phyloP scores from a whole-genome alignment of 2,888 invertebrate genomes.

The Tinea pellionella region DNA sequence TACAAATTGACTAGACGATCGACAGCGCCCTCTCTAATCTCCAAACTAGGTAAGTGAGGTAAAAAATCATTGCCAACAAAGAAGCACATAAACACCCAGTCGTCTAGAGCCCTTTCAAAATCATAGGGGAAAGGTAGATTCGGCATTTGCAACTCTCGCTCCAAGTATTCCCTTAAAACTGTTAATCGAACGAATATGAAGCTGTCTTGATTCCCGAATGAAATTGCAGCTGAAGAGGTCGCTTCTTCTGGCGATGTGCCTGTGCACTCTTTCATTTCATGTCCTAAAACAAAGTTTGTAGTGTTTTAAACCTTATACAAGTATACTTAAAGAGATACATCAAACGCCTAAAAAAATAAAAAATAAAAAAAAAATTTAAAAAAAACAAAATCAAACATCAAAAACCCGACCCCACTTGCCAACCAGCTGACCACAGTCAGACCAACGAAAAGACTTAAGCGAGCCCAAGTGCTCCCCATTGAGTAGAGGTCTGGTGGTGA shows the following conservation, averaged over 20 bases:
- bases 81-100: slow-evolving; percentile 99
- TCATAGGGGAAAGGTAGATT: slow-evolving; percentile 94
- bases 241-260: slow-evolving; percentile 75
- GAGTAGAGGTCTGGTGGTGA: too few species aligned
- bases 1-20: slow-evolving; percentile 93
- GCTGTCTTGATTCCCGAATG: slow-evolving; percentile 80
- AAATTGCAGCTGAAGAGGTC: slow-evolving; percentile 59
- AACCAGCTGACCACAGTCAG: too few species aligned
- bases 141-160: slow-evolving; percentile 88
- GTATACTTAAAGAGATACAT: background rate
- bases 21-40: slow-evolving; percentile 97
- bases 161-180: slow-evolving; percentile 93
- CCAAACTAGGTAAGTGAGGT: slow-evolving; percentile 96
- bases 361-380: too few species aligned
- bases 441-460: too few species aligned
- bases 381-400: too few species aligned
- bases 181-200: slow-evolving; percentile 95
- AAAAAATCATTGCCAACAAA: slow-evolving; percentile 99
- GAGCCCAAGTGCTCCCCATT: too few species aligned
- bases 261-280: slow-evolving; percentile 93
- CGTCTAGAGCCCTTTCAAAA: slow-evolving; percentile 95
- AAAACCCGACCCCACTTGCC: too few species aligned
- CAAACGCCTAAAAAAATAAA: too few species aligned
- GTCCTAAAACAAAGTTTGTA: slow-evolving; percentile 68
- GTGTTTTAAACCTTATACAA: too few species aligned